Conservation (phyloP, 2,888 invertebrate species). For the Aquatica leii region DNA sequence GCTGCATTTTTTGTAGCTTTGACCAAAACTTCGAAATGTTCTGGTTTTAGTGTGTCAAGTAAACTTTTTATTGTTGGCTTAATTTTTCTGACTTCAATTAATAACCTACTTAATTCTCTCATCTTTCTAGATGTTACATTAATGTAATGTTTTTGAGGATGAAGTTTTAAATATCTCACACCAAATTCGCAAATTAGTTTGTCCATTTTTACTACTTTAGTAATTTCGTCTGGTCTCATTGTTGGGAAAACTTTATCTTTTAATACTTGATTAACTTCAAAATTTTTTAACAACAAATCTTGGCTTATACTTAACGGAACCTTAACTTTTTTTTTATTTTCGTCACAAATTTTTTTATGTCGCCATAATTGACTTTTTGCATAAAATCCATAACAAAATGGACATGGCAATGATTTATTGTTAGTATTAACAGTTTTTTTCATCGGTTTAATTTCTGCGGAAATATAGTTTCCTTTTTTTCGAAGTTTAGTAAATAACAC, state of each 20-base stretch:
- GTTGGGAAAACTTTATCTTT: conserved; percentile 26
- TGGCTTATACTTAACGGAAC: too few relatives aligned
- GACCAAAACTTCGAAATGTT: conserved; percentile 34
- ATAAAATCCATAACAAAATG: neutral
- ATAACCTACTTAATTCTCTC: conserved; percentile 34
- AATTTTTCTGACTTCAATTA: too few relatives aligned
- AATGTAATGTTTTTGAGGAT: conserved; percentile 36
- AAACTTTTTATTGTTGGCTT: conserved; percentile 24
- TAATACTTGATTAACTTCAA: conserved; percentile 15
- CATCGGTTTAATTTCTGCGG: too few relatives aligned
- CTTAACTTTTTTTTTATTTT: neutral
- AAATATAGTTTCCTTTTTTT: neutral
- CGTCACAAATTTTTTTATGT: neutral
- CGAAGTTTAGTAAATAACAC: neutral
- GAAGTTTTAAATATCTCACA: conserved; percentile 32
- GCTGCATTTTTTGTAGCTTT: conserved; percentile 31
- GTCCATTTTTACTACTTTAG: conserved; percentile 23
- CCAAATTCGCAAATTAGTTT: conserved; percentile 21
- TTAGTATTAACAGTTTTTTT: too few relatives aligned
- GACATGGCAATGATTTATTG: neutral
- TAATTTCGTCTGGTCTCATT: conserved; percentile 31
- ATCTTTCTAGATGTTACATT: conserved; percentile 36
- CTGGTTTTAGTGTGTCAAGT: conserved; percentile 24
- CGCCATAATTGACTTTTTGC: neutral
- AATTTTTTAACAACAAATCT: neutral